phyloP scores from a whole-genome alignment of 2,797 vertebrate species.

The Lagodon rhomboides region DNA sequence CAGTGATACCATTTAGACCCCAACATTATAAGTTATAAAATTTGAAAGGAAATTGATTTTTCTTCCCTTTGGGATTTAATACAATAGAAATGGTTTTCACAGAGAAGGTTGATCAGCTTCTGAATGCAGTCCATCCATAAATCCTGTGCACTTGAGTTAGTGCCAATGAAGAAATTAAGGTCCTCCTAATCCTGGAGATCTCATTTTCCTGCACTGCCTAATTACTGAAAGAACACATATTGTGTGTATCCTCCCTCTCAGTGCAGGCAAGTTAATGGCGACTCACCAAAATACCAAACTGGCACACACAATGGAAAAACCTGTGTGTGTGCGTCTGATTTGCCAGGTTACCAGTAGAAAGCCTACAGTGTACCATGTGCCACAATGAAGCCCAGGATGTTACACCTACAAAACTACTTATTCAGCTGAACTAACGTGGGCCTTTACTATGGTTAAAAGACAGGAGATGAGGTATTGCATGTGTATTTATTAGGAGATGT shows the following conservation, averaged over 20 bases:
- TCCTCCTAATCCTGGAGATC: not conserved
- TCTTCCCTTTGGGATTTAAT: not conserved
- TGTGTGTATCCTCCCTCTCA: not conserved
- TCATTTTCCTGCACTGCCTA: not conserved
- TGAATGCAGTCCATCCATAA: not conserved
- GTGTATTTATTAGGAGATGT: not conserved
- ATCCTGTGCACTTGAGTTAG: not conserved
- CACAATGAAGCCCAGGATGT: not conserved
- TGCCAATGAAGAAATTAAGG: not conserved
- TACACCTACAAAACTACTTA: not conserved
- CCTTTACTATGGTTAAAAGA: not conserved
- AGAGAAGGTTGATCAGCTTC: not conserved
- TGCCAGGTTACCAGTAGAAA: constrained; percentile 41
- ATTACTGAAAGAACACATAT: not conserved
- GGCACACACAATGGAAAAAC: constrained; percentile 50
- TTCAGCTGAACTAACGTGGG: not conserved
- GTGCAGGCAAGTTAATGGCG: constrained; percentile 7
- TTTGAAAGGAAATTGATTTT: not conserved
- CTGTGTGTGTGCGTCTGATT: constrained; percentile 32
- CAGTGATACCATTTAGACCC: not conserved
- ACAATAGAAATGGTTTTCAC: not conserved
- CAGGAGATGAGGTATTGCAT: not conserved
- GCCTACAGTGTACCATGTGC: constrained; percentile 24
- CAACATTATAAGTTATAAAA: not conserved
- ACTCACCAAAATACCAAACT: constrained; percentile 52